A percentile compares a stretch with the other conserved stretches of the same genome.
These are phyloP conservation scores for Naja naja DNA, from an alignment of 2,113 vertebrate genomes.

Conservation along the genomic window DNA sequence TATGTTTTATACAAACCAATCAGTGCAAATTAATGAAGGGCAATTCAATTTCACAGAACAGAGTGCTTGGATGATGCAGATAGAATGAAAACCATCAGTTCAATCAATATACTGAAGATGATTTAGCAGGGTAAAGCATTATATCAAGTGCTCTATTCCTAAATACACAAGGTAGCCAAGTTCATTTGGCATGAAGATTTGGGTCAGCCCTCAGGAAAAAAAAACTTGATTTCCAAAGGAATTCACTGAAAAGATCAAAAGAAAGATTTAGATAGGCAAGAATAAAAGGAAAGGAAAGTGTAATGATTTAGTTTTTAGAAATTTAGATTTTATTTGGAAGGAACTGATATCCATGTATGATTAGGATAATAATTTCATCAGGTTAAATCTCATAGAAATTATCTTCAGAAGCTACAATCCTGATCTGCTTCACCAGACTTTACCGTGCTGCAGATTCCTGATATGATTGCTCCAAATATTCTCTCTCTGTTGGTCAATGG, in stretches of 20 bases:
- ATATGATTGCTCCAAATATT: neutral
- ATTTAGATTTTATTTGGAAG: neutral
- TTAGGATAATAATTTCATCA: neutral
- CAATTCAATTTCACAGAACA: neutral
- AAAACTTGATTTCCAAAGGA: neutral
- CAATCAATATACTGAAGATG: neutral
- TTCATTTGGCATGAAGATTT: neutral
- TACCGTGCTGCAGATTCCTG: neutral
- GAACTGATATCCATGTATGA: too few species aligned
- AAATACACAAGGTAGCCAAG: neutral
- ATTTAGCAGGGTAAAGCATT: neutral
- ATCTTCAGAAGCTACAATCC: neutral
- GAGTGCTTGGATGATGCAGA: neutral
- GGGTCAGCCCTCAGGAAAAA: neutral
- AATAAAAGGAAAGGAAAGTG: neutral
- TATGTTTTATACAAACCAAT: accelerated
- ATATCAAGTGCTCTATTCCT: neutral
- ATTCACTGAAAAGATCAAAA: neutral
- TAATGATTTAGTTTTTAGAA: neutral
- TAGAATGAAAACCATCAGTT: neutral
- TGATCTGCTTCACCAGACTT: neutral
- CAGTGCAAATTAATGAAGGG: constrained; percentile 12
- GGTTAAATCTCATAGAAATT: neutral
- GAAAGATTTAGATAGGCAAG: neutral
- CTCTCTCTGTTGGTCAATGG: neutral